These are phyloP conservation scores for Tribolium madens DNA, from an alignment of 1,140 invertebrate species.

Conservation along the genomic window DNA sequence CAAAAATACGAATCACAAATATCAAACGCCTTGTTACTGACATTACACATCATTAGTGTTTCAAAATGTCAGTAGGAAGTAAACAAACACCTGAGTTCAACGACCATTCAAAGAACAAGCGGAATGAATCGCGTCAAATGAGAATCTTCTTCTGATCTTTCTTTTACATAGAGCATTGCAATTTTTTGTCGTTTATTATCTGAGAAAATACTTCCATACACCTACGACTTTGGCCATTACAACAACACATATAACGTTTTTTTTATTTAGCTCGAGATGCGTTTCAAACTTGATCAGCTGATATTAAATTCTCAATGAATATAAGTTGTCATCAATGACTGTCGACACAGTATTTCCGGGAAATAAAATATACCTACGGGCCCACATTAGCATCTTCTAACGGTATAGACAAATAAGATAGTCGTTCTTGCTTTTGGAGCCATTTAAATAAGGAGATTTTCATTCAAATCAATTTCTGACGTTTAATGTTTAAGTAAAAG, in stretches of 20 bases:
- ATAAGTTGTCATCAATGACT: background rate
- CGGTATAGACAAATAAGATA: background rate
- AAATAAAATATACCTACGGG: conserved; percentile 18
- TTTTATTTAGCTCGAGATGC: background rate
- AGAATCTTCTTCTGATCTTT: background rate
- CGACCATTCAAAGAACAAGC: background rate
- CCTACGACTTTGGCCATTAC: background rate
- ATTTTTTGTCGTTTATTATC: conserved; percentile 11
- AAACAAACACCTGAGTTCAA: conserved; percentile 17
- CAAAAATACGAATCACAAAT: background rate
- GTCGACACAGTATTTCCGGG: background rate
- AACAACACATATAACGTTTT: background rate
- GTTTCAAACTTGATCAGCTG: background rate
- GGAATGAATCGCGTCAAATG: conserved; percentile 15
- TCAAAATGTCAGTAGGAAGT: background rate
- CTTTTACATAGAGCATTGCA: background rate
- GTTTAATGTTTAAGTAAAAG: background rate
- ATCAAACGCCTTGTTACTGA: background rate
- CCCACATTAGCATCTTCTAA: conserved; percentile 4
- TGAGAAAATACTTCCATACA: background rate
- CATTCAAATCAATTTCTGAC: background rate
- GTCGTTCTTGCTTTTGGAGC: background rate
- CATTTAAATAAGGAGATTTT: background rate
- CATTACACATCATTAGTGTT: conserved; percentile 14
- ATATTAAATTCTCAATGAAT: conserved; percentile 5